A percentile compares a stretch with the other conserved stretches of the same genome.
These are phyloP conservation scores for Gasterosteus nipponicus DNA, from an alignment of 2,113 vertebrate species.

Conservation along the genomic window DNA sequence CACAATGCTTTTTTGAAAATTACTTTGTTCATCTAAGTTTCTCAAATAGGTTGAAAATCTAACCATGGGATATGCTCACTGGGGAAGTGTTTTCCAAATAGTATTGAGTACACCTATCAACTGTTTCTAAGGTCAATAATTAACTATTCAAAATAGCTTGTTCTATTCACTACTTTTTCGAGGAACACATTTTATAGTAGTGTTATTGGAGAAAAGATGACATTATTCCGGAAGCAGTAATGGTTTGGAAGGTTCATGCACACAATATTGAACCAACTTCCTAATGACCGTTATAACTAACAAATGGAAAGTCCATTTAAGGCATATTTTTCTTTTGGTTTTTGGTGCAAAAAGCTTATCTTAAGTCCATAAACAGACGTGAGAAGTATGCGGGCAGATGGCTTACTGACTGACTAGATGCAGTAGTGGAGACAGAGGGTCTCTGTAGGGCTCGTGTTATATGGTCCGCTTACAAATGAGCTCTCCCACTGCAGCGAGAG, in stretches of 20 bases:
- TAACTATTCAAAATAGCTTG: background rate
- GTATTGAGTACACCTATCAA: background rate
- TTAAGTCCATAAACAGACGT: constrained; percentile 50
- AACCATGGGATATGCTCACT: too few relatives aligned
- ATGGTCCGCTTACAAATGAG: constrained; percentile 59
- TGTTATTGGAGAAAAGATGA: background rate
- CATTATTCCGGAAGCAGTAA: background rate
- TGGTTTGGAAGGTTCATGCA: background rate
- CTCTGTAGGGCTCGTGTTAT: constrained; percentile 49
- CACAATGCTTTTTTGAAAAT: background rate
- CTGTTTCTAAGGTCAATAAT: background rate
- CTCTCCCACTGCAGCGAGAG: constrained; percentile 54
- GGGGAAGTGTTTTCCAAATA: too few relatives aligned
- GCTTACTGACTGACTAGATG: constrained; percentile 50
- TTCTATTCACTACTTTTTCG: background rate
- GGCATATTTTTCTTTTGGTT: constrained; percentile 3
- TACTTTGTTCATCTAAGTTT: background rate
- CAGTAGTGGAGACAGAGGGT: constrained; percentile 17
- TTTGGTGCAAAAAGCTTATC: constrained; percentile 16
- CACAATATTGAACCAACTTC: background rate
- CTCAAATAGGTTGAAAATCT: background rate
- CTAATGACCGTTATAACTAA: background rate
- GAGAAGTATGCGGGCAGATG: constrained; percentile 45
- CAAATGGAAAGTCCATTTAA: constrained; percentile 46
- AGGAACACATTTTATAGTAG: background rate